phyloP scores from a whole-genome alignment of 2,888 invertebrate species.

The Rhagium mordax region DNA sequence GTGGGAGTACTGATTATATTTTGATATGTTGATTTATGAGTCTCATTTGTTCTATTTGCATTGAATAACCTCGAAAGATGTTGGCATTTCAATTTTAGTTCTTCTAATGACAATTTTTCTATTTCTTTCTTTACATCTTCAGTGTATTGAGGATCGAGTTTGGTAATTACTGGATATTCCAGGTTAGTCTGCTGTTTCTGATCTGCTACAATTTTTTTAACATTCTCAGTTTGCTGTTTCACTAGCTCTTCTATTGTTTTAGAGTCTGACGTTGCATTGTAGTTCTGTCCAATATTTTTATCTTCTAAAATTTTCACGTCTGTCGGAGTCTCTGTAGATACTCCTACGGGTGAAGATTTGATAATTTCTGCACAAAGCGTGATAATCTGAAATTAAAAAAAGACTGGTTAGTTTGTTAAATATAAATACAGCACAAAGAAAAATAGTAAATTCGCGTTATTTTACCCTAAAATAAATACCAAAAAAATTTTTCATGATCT shows the following conservation, averaged over 20 bases:
- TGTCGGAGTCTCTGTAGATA: neutral
- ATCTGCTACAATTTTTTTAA: constrained; percentile 63
- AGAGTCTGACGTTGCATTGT: constrained; percentile 38
- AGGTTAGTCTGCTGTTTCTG: constrained; percentile 47
- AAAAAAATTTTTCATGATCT: too few relatives aligned
- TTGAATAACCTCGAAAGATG: constrained; percentile 56
- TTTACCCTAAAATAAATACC: too few relatives aligned
- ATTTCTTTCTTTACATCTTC: constrained; percentile 44
- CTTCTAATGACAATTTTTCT: constrained; percentile 55
- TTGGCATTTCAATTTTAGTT: constrained; percentile 62
- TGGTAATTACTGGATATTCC: constrained; percentile 53
- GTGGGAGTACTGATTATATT: neutral
- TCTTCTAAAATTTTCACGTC: neutral
- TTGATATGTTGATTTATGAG: neutral
- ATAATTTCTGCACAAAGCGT: constrained; percentile 2
- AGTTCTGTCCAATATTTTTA: neutral
- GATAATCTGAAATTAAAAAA: constrained; percentile 33
- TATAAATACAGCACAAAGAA: too few relatives aligned
- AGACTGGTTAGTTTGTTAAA: neutral
- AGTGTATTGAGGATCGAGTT: constrained; percentile 48
- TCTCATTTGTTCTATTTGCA: constrained; percentile 38
- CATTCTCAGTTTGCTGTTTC: constrained; percentile 64
- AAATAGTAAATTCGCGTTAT: too few relatives aligned
- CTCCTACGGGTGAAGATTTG: neutral
- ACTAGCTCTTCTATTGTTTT: constrained; percentile 60